These are phyloP conservation scores for Mesopsocus fuscifrons DNA, from an alignment of 2,888 invertebrate species.

Conservation along the genomic window DNA sequence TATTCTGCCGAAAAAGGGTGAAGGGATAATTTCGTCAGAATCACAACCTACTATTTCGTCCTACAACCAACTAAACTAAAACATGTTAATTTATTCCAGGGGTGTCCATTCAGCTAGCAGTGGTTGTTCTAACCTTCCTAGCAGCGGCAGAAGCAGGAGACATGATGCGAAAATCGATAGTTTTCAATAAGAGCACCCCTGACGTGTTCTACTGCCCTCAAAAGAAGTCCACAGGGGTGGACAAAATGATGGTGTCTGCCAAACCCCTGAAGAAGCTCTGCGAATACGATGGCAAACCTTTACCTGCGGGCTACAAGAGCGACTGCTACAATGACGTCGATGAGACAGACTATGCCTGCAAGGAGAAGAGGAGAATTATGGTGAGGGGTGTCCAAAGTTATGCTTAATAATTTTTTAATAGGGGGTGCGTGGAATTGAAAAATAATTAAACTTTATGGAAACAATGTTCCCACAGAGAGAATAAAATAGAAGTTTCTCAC, in stretches of 20 bases:
- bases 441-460: constrained; percentile 13
- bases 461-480: constrained; percentile 13
- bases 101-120: too few species aligned
- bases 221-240: constrained; percentile 49
- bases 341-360: constrained; percentile 59
- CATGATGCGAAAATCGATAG: constrained; percentile 57
- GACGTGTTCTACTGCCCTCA: constrained; percentile 63
- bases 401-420: neutral
- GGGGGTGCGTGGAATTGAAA: neutral
- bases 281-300: constrained; percentile 46
- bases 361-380: constrained; percentile 62
- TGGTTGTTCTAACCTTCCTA: too few species aligned
- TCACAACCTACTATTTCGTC: too few species aligned
- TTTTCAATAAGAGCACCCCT: constrained; percentile 59
- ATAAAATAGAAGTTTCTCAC: constrained; percentile 13
- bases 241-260: constrained; percentile 49
- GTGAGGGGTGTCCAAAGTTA: too few species aligned
- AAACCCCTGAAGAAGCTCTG: constrained; percentile 50
- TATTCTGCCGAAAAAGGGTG: too few species aligned
- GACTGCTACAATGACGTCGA: constrained; percentile 66
- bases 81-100: too few species aligned
- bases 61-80: too few species aligned
- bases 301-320: constrained; percentile 53
- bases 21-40: too few species aligned
- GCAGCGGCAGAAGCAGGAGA: constrained; percentile 33